phyloP scores from a whole-genome alignment of 2,888 invertebrate genomes.

The Argynnis bischoffii region DNA sequence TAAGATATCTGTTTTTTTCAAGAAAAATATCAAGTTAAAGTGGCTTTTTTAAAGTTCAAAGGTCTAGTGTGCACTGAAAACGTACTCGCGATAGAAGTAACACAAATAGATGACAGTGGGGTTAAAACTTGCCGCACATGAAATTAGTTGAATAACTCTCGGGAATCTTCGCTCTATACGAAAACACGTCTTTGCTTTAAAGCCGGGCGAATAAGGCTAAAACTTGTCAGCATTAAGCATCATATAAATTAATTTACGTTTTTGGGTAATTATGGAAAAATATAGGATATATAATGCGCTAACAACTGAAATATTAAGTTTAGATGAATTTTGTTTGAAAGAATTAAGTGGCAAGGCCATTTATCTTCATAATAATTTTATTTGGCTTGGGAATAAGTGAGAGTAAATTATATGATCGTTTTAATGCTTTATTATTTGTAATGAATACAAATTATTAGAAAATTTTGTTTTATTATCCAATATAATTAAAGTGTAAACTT shows the following conservation, averaged over 20 bases:
- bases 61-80: not conserved
- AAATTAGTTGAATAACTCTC: conserved; percentile 75
- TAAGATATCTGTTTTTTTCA: no score
- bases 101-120: conserved; percentile 66
- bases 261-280: conserved; percentile 15
- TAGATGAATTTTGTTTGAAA: not conserved
- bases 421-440: no score
- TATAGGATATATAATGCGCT: no score
- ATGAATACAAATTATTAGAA: no score
- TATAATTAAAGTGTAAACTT: no score
- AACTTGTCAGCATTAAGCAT: conserved; percentile 65
- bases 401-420: no score
- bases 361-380: no score
- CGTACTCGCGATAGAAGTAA: conserved; percentile 53
- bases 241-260: conserved; percentile 67
- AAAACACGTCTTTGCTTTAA: conserved; percentile 78
- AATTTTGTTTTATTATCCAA: no score
- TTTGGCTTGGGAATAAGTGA: no score
- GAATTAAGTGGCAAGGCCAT: no score
- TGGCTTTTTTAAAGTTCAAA: no score
- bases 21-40: no score
- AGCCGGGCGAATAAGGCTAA: conserved; percentile 66
- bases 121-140: conserved; percentile 74
- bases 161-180: conserved; percentile 61
- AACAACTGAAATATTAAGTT: not conserved